phyloP scores from a whole-genome alignment of 92 coral and sea anemone species.

The Nematostella vectensis region DNA sequence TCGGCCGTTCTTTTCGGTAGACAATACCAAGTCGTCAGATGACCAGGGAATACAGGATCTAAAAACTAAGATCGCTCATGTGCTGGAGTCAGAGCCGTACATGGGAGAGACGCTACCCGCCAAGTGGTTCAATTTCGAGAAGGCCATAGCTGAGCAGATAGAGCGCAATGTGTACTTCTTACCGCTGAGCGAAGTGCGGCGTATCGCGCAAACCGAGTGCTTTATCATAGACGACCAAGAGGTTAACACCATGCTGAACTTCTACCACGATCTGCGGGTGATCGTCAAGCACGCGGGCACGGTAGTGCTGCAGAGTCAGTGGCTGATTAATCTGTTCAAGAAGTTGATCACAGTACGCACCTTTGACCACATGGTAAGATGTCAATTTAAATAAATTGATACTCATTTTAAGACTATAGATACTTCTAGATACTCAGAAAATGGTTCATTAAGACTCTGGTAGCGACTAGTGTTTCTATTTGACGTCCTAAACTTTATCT shows the following conservation, averaged over 20 bases:
- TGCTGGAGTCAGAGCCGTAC: conserved; percentile 52
- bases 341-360: conserved; percentile 60
- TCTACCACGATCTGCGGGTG: conserved; percentile 61
- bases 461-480: too few relatives aligned
- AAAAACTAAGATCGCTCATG: background rate
- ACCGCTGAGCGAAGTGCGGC: conserved; percentile 43
- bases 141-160: conserved; percentile 32
- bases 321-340: conserved; percentile 63
- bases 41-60: background rate
- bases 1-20: background rate
- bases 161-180: conserved; percentile 42
- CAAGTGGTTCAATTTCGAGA: conserved; percentile 74
- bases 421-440: too few relatives aligned
- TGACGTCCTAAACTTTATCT: too few relatives aligned
- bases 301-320: conserved; percentile 51
- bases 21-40: conserved; percentile 2
- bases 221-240: conserved; percentile 45
- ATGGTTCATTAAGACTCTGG: too few relatives aligned
- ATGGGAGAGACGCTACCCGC: conserved; percentile 78
- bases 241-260: conserved; percentile 46
- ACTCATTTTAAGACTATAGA: too few relatives aligned
- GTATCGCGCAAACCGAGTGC: conserved; percentile 37
- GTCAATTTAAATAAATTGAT: too few relatives aligned
- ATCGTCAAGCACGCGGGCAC: conserved; percentile 58
- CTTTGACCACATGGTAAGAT: conserved; percentile 54